phyloP scores from a whole-genome alignment of 2,888 invertebrate genomes.

The Eledona agricola region DNA sequence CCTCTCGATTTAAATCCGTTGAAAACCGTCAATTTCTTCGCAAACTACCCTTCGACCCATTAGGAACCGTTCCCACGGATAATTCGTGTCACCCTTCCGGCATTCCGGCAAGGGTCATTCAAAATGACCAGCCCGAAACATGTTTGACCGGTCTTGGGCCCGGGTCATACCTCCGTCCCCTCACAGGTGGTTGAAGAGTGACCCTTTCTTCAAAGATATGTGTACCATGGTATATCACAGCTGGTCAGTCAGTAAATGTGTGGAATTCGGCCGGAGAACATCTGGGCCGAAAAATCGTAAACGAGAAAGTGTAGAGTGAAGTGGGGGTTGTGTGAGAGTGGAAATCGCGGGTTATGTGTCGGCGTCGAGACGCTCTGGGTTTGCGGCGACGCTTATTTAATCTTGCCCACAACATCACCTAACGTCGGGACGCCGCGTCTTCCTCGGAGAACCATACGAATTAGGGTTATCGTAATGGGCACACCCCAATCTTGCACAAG shows the following conservation, averaged over 20 bases:
- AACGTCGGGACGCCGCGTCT: conserved; percentile 22
- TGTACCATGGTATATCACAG: conserved; percentile 36
- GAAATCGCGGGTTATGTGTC: conserved; percentile 11
- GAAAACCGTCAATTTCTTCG: conserved; percentile 12
- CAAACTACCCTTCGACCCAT: conserved; percentile 11
- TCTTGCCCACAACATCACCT: conserved; percentile 36
- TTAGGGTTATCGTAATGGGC: too few species aligned
- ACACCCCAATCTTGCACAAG: too few species aligned
- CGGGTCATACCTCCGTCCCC: conserved; percentile 9
- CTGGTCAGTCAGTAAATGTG: conserved; percentile 46
- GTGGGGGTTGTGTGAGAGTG: not conserved
- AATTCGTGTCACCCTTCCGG: conserved; percentile 38
- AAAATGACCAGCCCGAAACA: conserved; percentile 58
- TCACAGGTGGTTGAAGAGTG: conserved; percentile 41
- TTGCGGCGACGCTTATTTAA: conserved; percentile 37
- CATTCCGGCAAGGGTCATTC: conserved; percentile 50
- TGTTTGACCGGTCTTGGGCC: conserved; percentile 60
- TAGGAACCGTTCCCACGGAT: conserved; percentile 31
- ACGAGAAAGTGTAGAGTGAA: not conserved
- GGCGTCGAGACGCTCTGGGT: conserved; percentile 31
- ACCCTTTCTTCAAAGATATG: conserved; percentile 53
- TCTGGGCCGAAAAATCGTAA: conserved; percentile 5
- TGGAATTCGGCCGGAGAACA: conserved; percentile 34
- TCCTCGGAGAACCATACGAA: conserved; percentile 10
- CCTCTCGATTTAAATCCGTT: conserved; percentile 3